Evolutionary conservation across 1,140 invertebrate genomes (phyloP).

Genomic region (Drosophila orosa): DNA sequence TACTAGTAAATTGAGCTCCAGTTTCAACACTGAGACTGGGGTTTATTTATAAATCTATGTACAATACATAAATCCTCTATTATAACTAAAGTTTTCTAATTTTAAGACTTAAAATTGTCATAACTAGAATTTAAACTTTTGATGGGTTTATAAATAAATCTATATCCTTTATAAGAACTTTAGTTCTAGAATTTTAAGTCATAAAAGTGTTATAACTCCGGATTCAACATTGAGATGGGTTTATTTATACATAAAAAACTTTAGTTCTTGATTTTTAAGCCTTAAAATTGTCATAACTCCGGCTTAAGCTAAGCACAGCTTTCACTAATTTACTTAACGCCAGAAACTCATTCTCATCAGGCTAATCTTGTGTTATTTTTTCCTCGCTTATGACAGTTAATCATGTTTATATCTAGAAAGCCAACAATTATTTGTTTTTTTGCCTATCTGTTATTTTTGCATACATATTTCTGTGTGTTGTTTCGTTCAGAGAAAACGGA

Average conservation of each 20-base stretch:
- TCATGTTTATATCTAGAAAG: constrained; percentile 20
- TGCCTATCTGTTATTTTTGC: constrained; percentile 9
- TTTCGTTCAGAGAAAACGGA: constrained; percentile 32
- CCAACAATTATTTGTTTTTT: constrained; percentile 24
- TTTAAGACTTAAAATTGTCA: too few species aligned
- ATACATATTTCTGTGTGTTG: constrained; percentile 22
- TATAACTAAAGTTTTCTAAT: too few species aligned
- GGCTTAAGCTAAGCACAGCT: background rate
- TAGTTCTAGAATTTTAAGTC: too few species aligned
- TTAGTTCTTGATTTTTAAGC: background rate
- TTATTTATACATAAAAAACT: background rate
- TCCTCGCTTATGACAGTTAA: constrained; percentile 2
- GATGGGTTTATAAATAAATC: too few species aligned
- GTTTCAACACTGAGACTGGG: background rate
- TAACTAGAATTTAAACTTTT: too few species aligned
- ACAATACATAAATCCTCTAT: background rate
- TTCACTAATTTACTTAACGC: background rate
- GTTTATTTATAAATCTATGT: background rate
- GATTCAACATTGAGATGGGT: background rate
- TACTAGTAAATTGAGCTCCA: constrained; percentile 5
- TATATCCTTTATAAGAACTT: too few species aligned
- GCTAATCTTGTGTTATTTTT: constrained; percentile 14
- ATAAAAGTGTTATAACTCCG: background rate
- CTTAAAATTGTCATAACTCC: background rate
- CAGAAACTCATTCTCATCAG: constrained; percentile 3